Percentiles rank a stretch among this genome's conserved stretches.
These are phyloP conservation scores for Rhingia rostrata DNA, from an alignment of 2,888 invertebrate species.

Conservation along the genomic window DNA sequence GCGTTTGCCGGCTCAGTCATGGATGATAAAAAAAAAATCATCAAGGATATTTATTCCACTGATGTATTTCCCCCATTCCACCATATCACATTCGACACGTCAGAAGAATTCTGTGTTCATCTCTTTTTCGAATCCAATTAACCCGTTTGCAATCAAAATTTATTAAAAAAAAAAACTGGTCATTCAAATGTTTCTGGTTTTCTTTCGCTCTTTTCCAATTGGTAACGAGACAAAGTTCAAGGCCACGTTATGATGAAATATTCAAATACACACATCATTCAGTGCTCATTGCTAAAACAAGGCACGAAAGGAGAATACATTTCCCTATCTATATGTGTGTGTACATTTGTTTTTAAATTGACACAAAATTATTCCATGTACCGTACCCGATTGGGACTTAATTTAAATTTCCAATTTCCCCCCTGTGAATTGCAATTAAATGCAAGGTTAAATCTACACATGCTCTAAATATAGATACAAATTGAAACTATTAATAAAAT, in stretches of 20 bases:
- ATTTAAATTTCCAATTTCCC: slow-evolving; percentile 37
- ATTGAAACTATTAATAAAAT: background rate
- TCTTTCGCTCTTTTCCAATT: slow-evolving; percentile 15
- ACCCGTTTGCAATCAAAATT: slow-evolving; percentile 58
- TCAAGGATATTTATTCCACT: slow-evolving; percentile 4
- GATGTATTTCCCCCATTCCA: no score
- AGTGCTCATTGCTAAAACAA: slow-evolving; percentile 3
- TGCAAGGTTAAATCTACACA: slow-evolving; percentile 29
- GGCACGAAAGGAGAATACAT: background rate
- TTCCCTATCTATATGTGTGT: background rate
- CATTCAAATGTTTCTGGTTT: slow-evolving; percentile 12
- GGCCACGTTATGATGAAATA: slow-evolving; percentile 32
- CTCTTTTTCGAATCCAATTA: slow-evolving; percentile 56
- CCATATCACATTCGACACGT: background rate
- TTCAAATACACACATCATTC: background rate
- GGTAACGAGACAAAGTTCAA: slow-evolving; percentile 58
- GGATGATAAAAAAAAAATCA: slow-evolving; percentile 7
- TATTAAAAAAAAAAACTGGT: slow-evolving; percentile 57
- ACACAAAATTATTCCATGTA: no score
- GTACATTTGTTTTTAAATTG: no score
- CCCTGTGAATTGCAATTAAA: slow-evolving; percentile 46
- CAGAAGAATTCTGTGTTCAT: slow-evolving; percentile 48
- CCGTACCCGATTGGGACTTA: slow-evolving; percentile 14
- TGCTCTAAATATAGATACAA: background rate
- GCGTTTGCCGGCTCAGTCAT: background rate